Evolutionary conservation across 1,140 invertebrate genomes (phyloP).

Genomic region (Gonatopus flavifemur): DNA sequence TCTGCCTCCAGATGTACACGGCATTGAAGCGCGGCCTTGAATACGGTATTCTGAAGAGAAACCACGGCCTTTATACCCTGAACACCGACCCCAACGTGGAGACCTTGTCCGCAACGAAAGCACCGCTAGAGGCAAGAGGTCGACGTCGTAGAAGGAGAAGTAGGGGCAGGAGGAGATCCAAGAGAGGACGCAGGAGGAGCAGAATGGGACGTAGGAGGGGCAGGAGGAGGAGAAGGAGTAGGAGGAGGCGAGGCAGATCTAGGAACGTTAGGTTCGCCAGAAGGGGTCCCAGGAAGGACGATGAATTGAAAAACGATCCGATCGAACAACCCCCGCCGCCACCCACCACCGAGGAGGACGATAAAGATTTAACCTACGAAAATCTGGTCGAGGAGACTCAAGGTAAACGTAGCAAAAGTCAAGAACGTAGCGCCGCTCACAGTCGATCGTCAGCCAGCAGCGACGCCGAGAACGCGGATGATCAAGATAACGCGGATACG

Average conservation of each 20-base stretch:
- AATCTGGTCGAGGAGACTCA: conserved; percentile 7
- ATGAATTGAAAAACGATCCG: conserved; percentile 13
- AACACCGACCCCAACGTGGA: conserved; percentile 28
- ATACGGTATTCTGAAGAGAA: conserved; percentile 43
- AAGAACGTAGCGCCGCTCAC: conserved; percentile 18
- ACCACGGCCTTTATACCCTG: conserved; percentile 38
- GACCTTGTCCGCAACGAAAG: conserved; percentile 4
- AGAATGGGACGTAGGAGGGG: not conserved
- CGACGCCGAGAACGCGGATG: conserved; percentile 25
- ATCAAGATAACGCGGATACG: conserved; percentile 9
- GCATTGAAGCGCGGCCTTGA: conserved; percentile 48
- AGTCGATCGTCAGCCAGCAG: conserved; percentile 37
- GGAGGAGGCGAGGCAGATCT: not conserved
- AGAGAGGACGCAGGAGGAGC: not conserved
- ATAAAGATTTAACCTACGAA: conserved; percentile 18
- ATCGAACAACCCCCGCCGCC: conserved; percentile 2
- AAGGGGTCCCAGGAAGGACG: conserved; percentile 3
- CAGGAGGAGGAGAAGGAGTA: conserved; percentile 3
- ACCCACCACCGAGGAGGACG: conserved; percentile 1
- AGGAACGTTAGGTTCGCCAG: conserved; percentile 8
- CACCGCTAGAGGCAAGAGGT: conserved; percentile 2
- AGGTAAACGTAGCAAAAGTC: conserved; percentile 19
- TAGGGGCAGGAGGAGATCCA: not conserved
- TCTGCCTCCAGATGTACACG: conserved; percentile 38
- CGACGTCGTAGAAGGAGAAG: not conserved